These are phyloP conservation scores for Thymelicus sylvestris DNA, from an alignment of 2,888 invertebrate species.

Conservation along the genomic window DNA sequence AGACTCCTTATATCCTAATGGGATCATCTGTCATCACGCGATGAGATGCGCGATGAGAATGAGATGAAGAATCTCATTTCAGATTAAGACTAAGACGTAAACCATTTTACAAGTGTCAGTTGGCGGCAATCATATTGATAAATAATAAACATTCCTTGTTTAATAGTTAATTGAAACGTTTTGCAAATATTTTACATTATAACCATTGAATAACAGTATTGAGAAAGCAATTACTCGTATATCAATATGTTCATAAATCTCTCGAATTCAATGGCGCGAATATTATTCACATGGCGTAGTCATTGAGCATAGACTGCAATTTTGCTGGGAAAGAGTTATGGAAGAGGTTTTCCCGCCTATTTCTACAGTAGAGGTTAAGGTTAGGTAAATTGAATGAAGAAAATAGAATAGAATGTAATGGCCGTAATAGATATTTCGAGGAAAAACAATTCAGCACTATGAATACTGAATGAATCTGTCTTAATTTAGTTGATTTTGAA, in stretches of 20 bases:
- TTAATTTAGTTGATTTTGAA: too few species aligned
- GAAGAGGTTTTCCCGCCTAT: conserved; percentile 9
- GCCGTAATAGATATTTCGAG: too few species aligned
- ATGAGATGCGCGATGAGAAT: too few species aligned
- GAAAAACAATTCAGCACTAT: not conserved
- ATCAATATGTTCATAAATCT: conserved; percentile 37
- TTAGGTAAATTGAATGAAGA: not conserved
- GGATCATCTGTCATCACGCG: too few species aligned
- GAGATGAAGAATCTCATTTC: too few species aligned
- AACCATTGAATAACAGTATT: conserved; percentile 25
- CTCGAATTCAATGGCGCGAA: conserved; percentile 31
- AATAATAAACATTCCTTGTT: conserved; percentile 4
- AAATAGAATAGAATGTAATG: not conserved
- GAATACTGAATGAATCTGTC: too few species aligned
- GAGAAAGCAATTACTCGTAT: conserved; percentile 32
- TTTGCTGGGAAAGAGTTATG: conserved; percentile 20
- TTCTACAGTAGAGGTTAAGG: not conserved
- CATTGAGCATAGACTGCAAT: conserved; percentile 29
- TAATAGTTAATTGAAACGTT: conserved; percentile 30
- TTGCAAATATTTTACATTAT: conserved; percentile 32
- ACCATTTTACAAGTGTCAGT: too few species aligned
- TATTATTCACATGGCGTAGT: conserved; percentile 22
- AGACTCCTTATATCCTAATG: too few species aligned
- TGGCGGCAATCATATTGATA: not conserved
- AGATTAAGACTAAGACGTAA: too few species aligned